phyloP scores from a whole-genome alignment of 2,888 invertebrate species.

The Drosophila cyrtoloma region DNA sequence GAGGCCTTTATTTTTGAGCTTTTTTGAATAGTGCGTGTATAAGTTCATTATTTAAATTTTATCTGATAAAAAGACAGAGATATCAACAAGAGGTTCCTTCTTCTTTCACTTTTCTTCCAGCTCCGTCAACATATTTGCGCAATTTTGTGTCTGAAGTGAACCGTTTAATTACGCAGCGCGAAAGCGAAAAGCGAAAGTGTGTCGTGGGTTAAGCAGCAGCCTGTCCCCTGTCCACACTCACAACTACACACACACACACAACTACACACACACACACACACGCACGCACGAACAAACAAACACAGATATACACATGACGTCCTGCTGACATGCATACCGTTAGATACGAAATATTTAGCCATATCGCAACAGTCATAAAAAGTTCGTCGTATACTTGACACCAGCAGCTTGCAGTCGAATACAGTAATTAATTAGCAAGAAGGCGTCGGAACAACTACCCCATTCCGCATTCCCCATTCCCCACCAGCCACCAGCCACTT shows the following conservation, averaged over 20 bases:
- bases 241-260: neutral
- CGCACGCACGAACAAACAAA: fast-evolving
- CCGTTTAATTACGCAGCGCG: constrained; percentile 63
- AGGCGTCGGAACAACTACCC: neutral
- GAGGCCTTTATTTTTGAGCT: neutral
- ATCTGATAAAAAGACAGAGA: constrained; percentile 26
- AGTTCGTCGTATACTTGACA: constrained; percentile 16
- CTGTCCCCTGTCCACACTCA: constrained; percentile 49
- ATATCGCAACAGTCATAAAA: constrained; percentile 25
- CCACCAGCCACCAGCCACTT: too few species aligned
- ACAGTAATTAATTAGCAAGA: constrained; percentile 8
- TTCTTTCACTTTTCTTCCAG: constrained; percentile 13
- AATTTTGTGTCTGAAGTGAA: constrained; percentile 33
- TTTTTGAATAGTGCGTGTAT: constrained; percentile 43
- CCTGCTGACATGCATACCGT: constrained; percentile 38
- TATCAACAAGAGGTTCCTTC: constrained; percentile 31
- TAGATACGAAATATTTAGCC: constrained; percentile 5
- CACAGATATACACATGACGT: constrained; percentile 18
- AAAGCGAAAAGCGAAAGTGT: constrained; percentile 41
- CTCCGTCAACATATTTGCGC: constrained; percentile 49
- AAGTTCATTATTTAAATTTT: constrained; percentile 24
- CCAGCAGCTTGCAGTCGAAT: neutral
- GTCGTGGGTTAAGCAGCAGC: constrained; percentile 47
- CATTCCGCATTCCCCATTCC: too few species aligned
- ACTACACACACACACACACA: neutral